Evolutionary conservation across 2,113 vertebrate species (phyloP), one percentile per base, ranked within the genome.

Genomic region (Furnarius figulus): DNA sequence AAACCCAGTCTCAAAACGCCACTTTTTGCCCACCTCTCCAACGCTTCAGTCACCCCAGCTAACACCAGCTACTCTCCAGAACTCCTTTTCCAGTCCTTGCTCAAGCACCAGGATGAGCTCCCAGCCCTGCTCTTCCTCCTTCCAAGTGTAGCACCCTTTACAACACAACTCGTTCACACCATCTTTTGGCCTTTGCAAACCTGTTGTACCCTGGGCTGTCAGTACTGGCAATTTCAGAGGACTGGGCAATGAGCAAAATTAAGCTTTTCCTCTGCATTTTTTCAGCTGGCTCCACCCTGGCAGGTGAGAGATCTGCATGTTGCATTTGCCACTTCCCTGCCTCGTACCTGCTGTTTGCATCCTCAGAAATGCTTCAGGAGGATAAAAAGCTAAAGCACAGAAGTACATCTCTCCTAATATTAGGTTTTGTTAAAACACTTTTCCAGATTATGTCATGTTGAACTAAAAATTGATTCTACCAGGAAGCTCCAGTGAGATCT

Each of bases 381-480:
- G n/a, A 78, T 35, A 65, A 72, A 89, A 72, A 71, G 4, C 18
- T 63, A 70, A 78, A 81, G 85, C 49, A 78, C n/a, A 84, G 21
- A 86, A 78, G 25, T 10, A 49, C 10, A 14, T 73, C 75, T 78
- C 44, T 82, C 73, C 73, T 75, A 90, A 86, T 93, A 92, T 8
- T 40, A 66, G 39, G 40, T 75, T 92, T 73, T 10, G 10, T 90
- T 92, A 85, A 89, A 89, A 49, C 44, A 63, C 33, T 91, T 63
- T 46, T 83, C 61, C 62, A 87, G 77, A 80, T 88, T 80, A 59
- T 67, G 90, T 91, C 72, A 92, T 10, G 0, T 62, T 50, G 49
- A 93, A 96, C 83, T 86, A 95, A 94, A 96, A 97, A 97, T 63
- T 92, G 88, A 93, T 92, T 96, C 84, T 28, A 77, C 23, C 70